Evolutionary conservation across 2,113 vertebrate species (phyloP).

Genomic region (Sinocyclocheilus rhinocerous): DNA sequence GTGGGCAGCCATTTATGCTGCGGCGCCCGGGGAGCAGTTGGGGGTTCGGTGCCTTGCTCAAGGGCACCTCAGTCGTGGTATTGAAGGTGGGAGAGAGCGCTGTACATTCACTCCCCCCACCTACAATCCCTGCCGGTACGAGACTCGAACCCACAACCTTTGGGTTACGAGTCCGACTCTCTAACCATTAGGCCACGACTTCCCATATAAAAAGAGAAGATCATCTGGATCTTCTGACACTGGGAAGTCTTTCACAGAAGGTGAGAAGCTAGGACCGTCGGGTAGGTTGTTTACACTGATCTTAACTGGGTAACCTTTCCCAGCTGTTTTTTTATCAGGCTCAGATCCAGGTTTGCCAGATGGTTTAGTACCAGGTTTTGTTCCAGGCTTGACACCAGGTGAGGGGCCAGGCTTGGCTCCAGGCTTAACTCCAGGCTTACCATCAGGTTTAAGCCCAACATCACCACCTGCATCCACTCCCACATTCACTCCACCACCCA

Average conservation of each 20-base stretch:
- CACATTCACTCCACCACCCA: conserved; percentile 22
- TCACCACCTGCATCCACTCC: conserved; percentile 36
- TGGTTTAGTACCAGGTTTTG: conserved; percentile 46
- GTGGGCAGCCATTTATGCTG: too few species aligned
- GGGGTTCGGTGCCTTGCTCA: too few species aligned
- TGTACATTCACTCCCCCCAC: too few species aligned
- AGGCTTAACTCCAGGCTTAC: not conserved
- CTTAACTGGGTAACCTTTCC: conserved; percentile 70
- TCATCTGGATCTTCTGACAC: conserved; percentile 71
- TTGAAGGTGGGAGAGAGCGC: too few species aligned
- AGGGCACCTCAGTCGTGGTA: too few species aligned
- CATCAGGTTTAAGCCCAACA: not conserved
- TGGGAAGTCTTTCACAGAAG: conserved; percentile 67
- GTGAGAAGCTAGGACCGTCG: conserved; percentile 81
- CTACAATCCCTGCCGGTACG: too few species aligned
- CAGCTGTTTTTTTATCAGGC: conserved; percentile 40
- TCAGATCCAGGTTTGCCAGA: conserved; percentile 36
- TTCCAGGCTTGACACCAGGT: conserved; percentile 28
- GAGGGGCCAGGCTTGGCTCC: conserved; percentile 39
- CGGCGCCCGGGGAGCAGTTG: too few species aligned
- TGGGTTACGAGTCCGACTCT: too few species aligned
- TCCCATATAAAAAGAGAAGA: too few species aligned
- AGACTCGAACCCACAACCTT: too few species aligned
- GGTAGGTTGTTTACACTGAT: conserved; percentile 80
- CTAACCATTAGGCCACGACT: too few species aligned